These are phyloP conservation scores for Meriones psammophilus DNA, from an alignment of 2,797 vertebrate genomes.

Conservation along the genomic window DNA sequence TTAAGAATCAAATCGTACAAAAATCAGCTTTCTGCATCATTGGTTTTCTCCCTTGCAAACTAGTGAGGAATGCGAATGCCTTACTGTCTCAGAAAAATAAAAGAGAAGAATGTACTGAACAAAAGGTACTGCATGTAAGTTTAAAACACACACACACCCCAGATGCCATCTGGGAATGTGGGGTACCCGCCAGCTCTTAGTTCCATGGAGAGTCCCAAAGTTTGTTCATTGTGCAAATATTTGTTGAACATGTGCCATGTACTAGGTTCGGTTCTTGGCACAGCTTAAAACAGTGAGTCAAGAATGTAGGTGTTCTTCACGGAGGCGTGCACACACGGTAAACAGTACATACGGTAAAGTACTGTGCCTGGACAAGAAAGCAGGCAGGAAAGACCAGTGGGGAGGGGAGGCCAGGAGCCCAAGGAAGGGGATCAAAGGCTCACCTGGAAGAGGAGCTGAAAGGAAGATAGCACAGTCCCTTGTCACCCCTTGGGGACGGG, in stretches of 20 bases:
- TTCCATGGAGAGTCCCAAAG: conserved; percentile 32
- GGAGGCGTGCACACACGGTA: neutral
- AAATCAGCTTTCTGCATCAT: neutral
- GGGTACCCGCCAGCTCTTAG: neutral
- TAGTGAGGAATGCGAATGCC: conserved; percentile 54
- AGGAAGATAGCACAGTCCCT: neutral
- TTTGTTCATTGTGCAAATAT: conserved; percentile 34
- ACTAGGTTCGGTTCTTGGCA: conserved; percentile 15
- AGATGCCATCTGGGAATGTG: neutral
- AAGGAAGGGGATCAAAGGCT: neutral
- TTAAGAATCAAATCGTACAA: neutral
- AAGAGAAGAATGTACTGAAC: conserved; percentile 60
- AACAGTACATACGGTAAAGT: neutral
- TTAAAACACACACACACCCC: conserved; percentile 3
- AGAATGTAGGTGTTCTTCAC: neutral
- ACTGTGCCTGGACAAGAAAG: neutral
- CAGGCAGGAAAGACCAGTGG: neutral
- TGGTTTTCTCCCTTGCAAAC: conserved; percentile 42
- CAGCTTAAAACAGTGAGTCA: neutral
- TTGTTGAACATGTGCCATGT: conserved; percentile 57
- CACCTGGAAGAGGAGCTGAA: neutral
- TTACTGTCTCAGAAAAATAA: conserved; percentile 29
- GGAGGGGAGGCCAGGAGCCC: neutral
- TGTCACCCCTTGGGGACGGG: neutral
- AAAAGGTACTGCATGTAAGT: conserved; percentile 75